Percentiles rank a stretch among this genome's conserved stretches.
Conservation (phyloP, 2,113 vertebrate genomes). For the Leptobrachium leishanense region DNA sequence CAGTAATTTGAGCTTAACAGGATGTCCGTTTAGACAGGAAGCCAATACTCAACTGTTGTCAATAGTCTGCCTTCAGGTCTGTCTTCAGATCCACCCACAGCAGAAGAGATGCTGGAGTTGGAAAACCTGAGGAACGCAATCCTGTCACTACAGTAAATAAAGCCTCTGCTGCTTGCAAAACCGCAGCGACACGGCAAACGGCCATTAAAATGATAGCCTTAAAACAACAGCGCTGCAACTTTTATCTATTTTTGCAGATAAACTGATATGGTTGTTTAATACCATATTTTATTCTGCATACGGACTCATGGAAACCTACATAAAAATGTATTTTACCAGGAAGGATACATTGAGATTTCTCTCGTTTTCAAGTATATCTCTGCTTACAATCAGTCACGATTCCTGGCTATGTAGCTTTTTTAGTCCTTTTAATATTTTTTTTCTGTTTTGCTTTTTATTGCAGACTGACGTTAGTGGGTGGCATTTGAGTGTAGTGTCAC, state of each 20-base stretch:
- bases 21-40: constrained; percentile 49
- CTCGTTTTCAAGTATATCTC: no score
- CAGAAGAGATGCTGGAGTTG: constrained; percentile 38
- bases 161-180: constrained; percentile 14
- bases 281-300: no score
- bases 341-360: no score
- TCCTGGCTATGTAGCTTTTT: no score
- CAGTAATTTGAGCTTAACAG: constrained; percentile 49
- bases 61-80: constrained; percentile 48
- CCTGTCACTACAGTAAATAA: constrained; percentile 16
- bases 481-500: not conserved
- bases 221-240: no score
- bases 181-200: constrained; percentile 7
- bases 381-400: no score
- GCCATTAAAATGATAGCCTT: not conserved
- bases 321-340: no score
- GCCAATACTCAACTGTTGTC: constrained; percentile 47
- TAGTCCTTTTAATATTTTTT: no score
- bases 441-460: not conserved
- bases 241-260: no score
- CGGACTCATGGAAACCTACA: no score
- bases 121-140: constrained; percentile 35
- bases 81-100: constrained; percentile 44
- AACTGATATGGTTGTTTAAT: no score
- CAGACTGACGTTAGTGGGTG: not conserved